Base-by-base conservation (phyloP, 2,888 invertebrate species). In the Drosophila emarginata region DNA sequence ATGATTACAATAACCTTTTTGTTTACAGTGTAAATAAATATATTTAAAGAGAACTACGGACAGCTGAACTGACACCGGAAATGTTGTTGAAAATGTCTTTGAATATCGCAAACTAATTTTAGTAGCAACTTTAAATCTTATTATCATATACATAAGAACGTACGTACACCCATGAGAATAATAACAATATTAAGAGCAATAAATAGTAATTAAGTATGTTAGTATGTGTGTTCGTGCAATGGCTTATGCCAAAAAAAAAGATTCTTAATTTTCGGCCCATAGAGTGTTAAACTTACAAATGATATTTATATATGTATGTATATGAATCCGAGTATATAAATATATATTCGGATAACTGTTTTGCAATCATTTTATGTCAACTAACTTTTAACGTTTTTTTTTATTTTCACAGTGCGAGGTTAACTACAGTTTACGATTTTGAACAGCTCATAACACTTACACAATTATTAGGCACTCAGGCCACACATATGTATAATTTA, bases 331-430 rank as follows among this genome's bases (percentile, higher is more conserved):
- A 45, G 4, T 21, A 45, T 11, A 45, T 45, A 45, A 7, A 32
- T 11, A 11, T 32, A 32, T 9, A 32, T 32, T 32, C 32, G 32
- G 11, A 32, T 32, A 26, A 26, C 39, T 21, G 18, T 21, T 45
- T 45, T 45, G 18, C 45, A 45, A 45, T 45, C 45, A 45, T 45
- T 45, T 45, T 45, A 45, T 45, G 18, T 45, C 45, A 45, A 45
- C 18, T 60, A 50, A 23, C 18, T 26, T 36, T 50, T 28, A 26
- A 50, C 53, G 4, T 61, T 14, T 23, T 61, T 53, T 23, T 32
- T 50, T 45, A 14, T 50, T 50, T 26, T 39, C 32, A 40, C 26
- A 61, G 36, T 61, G 61, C 51, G 36, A 36, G 28, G 28, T 50
- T 32, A 28, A 39, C 39, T 15, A 26, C 40, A 39, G 36, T 37